Base-by-base conservation (phyloP, 2,113 vertebrate genomes). In the Gobius niger region DNA sequence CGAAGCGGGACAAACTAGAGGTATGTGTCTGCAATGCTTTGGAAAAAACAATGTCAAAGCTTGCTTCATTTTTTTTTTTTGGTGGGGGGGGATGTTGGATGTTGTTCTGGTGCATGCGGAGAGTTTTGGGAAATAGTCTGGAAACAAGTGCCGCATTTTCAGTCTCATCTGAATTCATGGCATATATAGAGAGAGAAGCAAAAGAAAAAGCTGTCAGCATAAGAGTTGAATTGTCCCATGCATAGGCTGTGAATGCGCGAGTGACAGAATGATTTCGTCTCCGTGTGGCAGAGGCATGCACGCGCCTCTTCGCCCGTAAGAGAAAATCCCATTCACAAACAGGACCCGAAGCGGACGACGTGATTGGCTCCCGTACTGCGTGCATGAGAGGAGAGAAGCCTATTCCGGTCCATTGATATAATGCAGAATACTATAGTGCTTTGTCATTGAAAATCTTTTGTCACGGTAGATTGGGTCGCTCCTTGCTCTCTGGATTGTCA, bases 241-340 rank as follows among this genome's bases (percentile, higher is more conserved):
- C 8, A 19, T n/a, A 12, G 16, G 34, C 18, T 44, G 15, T 11
- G 19, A 1, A 18, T 13, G 61, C 11, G 57, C 7, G 15, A 52
- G 3, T 52, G 51, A 24, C 19, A 24, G 18, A 54, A 15, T 71
- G 67, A 67, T 70, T 44, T 50, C 46, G 44, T 42, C 4, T 65
- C 7, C 6, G 15, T 68, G 75, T 46, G 49, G 67, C 76, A 65
- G 72, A 67, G 78, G 74, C 72, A 74, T 82, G 76, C 44, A 64
- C 78, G 66, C 74, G 16, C 56, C 57, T 72, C 71, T 80, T 83
- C 77, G 71, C 75, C 75, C 81, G 77, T 86, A 54, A 54, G 12
- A 24, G 19, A 85, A 72, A 79, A 85, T 85, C 86, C 85, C 89
- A 91, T 91, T 91, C 88, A 91, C 86, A 91, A 91, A 91, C 85